Evolutionary conservation across 2,888 invertebrate genomes (phyloP).

Genomic region (Andrena haemorrhoa): DNA sequence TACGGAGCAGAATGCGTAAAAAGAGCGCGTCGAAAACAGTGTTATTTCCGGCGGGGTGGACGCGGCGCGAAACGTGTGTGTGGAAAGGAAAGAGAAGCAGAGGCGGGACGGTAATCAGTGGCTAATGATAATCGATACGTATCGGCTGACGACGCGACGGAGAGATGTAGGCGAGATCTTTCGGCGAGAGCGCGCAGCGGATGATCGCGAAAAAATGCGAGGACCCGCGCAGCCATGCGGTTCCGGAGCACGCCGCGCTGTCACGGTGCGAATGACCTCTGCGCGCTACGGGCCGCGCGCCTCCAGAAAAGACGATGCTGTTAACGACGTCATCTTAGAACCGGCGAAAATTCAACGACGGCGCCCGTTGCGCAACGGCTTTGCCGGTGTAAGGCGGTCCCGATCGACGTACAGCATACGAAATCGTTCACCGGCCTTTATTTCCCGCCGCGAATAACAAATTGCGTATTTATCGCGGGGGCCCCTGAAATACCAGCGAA

Average conservation of each 20-base stretch:
- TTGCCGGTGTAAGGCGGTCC: background rate
- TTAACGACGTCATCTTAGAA: background rate
- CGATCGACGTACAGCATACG: slow-evolving; percentile 19
- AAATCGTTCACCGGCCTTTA: slow-evolving; percentile 28
- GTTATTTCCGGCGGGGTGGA: background rate
- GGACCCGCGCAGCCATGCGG: slow-evolving; percentile 60
- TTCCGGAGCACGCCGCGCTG: slow-evolving; percentile 52
- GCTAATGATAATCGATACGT: background rate
- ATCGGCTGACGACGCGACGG: background rate
- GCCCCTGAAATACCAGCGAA: slow-evolving; percentile 16
- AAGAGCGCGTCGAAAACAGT: slow-evolving; percentile 10
- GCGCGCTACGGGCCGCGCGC: slow-evolving; percentile 23
- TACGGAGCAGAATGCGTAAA: slow-evolving; percentile 11
- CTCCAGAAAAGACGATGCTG: background rate
- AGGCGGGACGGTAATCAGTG: background rate
- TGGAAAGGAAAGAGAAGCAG: background rate
- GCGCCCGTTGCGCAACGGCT: too few species aligned
- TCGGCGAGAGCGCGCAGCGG: background rate
- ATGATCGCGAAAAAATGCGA: slow-evolving; percentile 40
- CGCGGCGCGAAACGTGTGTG: background rate
- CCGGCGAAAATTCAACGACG: slow-evolving; percentile 19
- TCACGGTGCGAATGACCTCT: slow-evolving; percentile 72
- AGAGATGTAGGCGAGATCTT: background rate
- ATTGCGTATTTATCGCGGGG: slow-evolving; percentile 52
- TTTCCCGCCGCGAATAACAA: slow-evolving; percentile 49